Evolutionary conservation across 2,113 vertebrate species (phyloP).

Genomic region (Globicephala melas): DNA sequence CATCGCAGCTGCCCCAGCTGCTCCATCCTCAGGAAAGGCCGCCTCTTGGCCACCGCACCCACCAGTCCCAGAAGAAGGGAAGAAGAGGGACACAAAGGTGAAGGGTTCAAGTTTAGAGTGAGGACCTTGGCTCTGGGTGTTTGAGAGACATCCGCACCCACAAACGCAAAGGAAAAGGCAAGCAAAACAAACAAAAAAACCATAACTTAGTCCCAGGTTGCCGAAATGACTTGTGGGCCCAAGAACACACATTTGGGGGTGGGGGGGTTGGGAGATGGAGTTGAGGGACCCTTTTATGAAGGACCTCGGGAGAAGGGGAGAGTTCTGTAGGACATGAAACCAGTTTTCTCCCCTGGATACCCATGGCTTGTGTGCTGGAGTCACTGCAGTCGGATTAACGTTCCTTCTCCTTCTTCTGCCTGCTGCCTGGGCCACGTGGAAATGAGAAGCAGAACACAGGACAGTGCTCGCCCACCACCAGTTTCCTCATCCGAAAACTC

Average conservation of each 20-base stretch:
- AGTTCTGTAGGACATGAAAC: background rate
- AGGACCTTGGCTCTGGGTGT: background rate
- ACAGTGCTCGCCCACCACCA: constrained; percentile 69
- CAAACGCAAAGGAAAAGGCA: background rate
- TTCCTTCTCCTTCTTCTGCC: constrained; percentile 49
- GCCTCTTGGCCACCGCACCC: background rate
- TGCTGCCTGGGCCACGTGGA: background rate
- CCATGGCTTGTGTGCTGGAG: constrained; percentile 33
- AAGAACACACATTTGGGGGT: background rate
- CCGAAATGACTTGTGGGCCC: background rate
- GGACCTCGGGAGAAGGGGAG: background rate
- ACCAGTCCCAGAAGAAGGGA: background rate
- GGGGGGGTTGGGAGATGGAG: background rate
- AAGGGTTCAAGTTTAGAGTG: background rate
- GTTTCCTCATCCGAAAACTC: constrained; percentile 77
- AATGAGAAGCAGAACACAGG: constrained; percentile 64
- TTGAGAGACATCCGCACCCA: background rate
- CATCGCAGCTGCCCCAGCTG: background rate
- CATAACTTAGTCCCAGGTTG: background rate
- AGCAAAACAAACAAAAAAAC: background rate
- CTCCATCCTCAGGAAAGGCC: background rate
- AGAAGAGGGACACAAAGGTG: background rate
- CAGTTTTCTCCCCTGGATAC: background rate
- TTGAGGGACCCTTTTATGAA: background rate
- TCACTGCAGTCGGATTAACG: constrained; percentile 28